phyloP scores from a whole-genome alignment of 2,113 vertebrate species.

The Capreolus pygargus region DNA sequence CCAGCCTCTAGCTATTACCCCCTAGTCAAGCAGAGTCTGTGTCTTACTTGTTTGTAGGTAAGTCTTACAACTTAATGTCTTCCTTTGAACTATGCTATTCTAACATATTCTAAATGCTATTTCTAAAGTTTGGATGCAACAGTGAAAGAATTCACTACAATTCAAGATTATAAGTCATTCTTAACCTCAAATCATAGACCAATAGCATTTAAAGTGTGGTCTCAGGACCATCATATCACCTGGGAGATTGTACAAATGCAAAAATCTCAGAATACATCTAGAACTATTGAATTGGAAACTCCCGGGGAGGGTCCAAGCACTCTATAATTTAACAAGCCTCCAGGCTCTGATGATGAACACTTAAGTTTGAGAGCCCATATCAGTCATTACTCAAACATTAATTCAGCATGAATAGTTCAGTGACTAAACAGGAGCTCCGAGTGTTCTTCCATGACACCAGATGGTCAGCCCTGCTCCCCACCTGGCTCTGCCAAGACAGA shows the following conservation, averaged over 20 bases:
- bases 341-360: not conserved
- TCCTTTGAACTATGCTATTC: not conserved
- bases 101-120: not conserved
- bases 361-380: not conserved
- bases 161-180: not conserved
- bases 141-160: not conserved
- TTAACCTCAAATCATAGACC: conserved; percentile 6
- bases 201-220: not conserved
- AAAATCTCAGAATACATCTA: not conserved
- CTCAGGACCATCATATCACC: not conserved
- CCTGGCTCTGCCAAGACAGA: not conserved
- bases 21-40: not conserved
- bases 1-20: not conserved
- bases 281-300: not conserved
- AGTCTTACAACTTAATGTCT: not conserved
- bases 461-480: not conserved
- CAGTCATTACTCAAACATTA: not conserved
- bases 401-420: not conserved
- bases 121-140: not conserved
- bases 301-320: not conserved
- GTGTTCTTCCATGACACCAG: not conserved
- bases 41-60: not conserved
- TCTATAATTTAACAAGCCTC: not conserved
- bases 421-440: not conserved
- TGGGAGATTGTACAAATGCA: not conserved